Evolutionary conservation across 2,888 invertebrate genomes (phyloP), one percentile per base, ranked within the genome.

Genomic region (Tinea semifulvella): DNA sequence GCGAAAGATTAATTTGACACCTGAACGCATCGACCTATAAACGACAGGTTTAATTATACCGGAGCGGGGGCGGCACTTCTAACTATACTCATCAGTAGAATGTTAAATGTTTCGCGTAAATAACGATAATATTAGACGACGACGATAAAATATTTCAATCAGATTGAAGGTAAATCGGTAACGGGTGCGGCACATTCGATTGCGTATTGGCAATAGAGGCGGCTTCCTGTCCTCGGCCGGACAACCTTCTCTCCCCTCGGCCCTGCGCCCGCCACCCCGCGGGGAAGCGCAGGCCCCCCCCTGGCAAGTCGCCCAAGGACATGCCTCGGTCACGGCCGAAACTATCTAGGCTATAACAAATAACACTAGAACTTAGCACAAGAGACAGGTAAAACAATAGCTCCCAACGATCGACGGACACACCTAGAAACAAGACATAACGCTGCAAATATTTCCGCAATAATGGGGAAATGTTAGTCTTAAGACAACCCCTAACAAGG

Each of bases 291-390:
- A 55, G 28, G 40, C 20, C 25, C 19, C 17, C 27, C 19, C 18
- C 56, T 75, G 74, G 77, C 74, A 65, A 47, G 25, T 27, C 51
- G 73, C 74, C 75, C 77, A 70, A 71, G 76, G 75, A 68, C 72
- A 54, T 56, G 47, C 51, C 69, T 74, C 72, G 71, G 69, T 65
- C 75, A 74, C 60, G 73, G 80, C 60, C 63, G 60, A 38, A 38
- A n/a, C n/a, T n/a, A n/a, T n/a, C n/a, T n/a, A n/a, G n/a, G n/a
- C n/a, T 25, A 7, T 10, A 25, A 14, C 14, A 31, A 14, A 31
- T 10, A 27, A 27, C 27, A 10, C 13, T 31, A 31, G 31, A 31
- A 31, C 14, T 31, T 13, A n/a, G n/a, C 31, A 42, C 42, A 35
- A 19, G 20, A 14, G 14, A 35, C n/a, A 8, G 14, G 10, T 5